Conservation (phyloP, 37 sponge, comb jelly and placozoan genomes). For the Theonella swinhoei region DNA sequence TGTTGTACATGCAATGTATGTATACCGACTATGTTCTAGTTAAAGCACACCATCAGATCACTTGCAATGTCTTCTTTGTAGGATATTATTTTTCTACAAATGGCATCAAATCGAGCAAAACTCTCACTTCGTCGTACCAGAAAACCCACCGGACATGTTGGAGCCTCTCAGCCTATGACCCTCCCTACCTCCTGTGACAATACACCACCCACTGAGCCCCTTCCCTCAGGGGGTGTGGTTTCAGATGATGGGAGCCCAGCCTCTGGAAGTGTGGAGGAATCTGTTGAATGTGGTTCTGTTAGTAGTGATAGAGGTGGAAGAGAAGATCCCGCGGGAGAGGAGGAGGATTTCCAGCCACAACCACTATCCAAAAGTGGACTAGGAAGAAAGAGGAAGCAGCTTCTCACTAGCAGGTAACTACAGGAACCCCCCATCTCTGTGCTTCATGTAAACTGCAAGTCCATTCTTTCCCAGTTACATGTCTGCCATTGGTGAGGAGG, state of each 20-base stretch:
- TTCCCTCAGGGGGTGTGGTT: background rate
- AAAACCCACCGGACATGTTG: no score
- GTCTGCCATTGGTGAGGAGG: conserved; percentile 36
- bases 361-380: background rate
- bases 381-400: conserved; percentile 8
- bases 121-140: conserved; percentile 15
- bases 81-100: background rate
- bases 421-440: no score
- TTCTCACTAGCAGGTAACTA: no score
- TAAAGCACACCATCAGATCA: background rate
- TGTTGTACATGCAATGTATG: no score
- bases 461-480: no score
- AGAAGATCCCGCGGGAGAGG: background rate
- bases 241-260: background rate
- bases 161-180: no score
- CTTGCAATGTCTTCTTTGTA: no score
- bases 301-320: background rate
- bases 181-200: no score
- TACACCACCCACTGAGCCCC: background rate
- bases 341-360: conserved; percentile 14
- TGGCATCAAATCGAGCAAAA: background rate
- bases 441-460: no score
- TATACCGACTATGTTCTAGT: background rate
- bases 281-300: no score
- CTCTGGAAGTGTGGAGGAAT: no score